phyloP scores from a whole-genome alignment of 2,797 vertebrate genomes.

The Silurus aristotelis region DNA sequence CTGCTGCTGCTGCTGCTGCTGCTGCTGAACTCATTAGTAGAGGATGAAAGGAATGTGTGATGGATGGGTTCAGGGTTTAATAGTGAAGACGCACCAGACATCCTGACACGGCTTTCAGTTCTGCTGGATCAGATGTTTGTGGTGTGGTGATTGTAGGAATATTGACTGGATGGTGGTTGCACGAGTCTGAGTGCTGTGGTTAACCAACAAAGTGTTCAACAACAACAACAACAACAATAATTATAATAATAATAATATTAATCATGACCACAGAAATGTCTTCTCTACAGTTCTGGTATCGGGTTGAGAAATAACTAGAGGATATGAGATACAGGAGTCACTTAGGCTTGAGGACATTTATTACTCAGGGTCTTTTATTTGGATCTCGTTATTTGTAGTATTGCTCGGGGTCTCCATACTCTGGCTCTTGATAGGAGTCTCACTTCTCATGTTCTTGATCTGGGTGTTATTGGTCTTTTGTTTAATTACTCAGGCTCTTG shows the following conservation, averaged over 20 bases:
- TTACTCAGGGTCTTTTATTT: not conserved
- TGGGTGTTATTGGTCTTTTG: not conserved
- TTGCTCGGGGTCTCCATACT: not conserved
- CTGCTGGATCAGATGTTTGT: not conserved
- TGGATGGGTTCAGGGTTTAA: not conserved
- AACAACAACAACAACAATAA: not conserved
- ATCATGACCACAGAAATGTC: not conserved
- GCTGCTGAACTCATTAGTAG: not conserved
- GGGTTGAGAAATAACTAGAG: not conserved
- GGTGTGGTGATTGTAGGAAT: not conserved
- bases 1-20: too few species aligned
- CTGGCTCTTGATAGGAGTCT: not conserved
- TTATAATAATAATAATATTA: too few species aligned
- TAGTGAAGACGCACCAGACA: not conserved
- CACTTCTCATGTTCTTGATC: not conserved
- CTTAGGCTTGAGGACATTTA: not conserved
- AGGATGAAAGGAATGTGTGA: not conserved
- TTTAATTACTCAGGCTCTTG: not conserved
- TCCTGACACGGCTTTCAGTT: not conserved
- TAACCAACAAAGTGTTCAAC: not conserved
- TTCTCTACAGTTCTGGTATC: not conserved
- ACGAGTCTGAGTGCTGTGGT: constrained; percentile 1
- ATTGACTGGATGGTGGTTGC: not conserved
- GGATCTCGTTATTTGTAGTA: too few species aligned
- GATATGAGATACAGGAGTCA: not conserved